Base-by-base conservation (phyloP, 2,113 vertebrate species). In the Cyanoramphus novaezelandiae region DNA sequence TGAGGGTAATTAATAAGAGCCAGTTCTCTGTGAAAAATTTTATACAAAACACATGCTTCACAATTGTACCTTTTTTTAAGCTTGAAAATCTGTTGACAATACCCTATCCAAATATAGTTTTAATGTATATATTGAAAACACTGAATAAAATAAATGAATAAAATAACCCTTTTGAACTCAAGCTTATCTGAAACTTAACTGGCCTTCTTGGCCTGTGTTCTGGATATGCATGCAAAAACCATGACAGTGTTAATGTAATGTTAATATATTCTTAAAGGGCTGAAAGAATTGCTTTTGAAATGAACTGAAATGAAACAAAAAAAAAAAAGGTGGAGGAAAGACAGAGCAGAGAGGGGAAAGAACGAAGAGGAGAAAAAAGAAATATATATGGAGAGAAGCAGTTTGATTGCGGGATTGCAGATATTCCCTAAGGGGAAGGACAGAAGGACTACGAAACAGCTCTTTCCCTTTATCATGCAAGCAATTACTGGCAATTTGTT, bases 401-500 rank as follows among this genome's bases (percentile, higher is more conserved):
- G 52, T 94, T 82, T 90, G 89, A 96, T 97, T 92, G 72, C 89
- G 70, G 84, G 72, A 86, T 94, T 90, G 39, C 82, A 96, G 65
- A 69, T 88, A 93, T 77, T 93, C 96, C 95, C 96, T 79, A 23
- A 87, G 78, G 96, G 91, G 80, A 95, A 97, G 94, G 88, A 97
- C 89, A 88, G 92, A 86, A 96, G 93, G 70, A 92, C 97, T 94
- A 49, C 57, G 75, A 98, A 95, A 96, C 80, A 97, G 87, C 84
- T 85, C 76, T 97, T 98, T 98, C 93, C 97, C 96, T 98, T 98
- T 98, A 98, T 98, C 98, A 98, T 98, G 93, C 95, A 77, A 98
- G 98, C 98, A 98, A 98, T 98, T 98, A 98, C 98, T 97, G 97
- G 94, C 98, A 98, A 98, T 98, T 98, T 98, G 98, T 98, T 98